Evolutionary conservation across 2,797 vertebrate species (phyloP), one percentile per base, ranked within the genome.

Genomic region (Anguilla anguilla): DNA sequence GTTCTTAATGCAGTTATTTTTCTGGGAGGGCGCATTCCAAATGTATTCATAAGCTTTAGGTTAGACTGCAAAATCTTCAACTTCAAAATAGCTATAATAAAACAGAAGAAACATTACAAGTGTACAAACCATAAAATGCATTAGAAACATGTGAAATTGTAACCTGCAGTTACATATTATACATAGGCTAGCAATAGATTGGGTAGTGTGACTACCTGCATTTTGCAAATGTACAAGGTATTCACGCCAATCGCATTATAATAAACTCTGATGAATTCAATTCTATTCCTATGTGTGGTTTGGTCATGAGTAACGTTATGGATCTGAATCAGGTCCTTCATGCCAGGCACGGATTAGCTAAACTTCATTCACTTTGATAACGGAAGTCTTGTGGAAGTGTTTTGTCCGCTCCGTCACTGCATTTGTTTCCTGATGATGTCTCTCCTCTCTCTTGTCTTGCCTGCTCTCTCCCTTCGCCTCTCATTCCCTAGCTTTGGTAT

Each of bases 401-500:
- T 91, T n/a, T 90, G 91, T 95, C 92, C 89, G 92, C 92, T 93
- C 94, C 94, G 91, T 86, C 86, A 72, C 87, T 83, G 53, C 64
- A 28, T 86, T 57, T 67, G 85, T 72, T 85, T 39, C 92, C 93
- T 94, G 90, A 91, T 88, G 86, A 91, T 94, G 89, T 95, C 90
- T 88, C 93, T 88, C 93, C 92, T 87, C 90, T 85, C 91, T 89
- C 93, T 91, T 53, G 55, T 59, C 86, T 77, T 93, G 92, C 92
- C 93, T 93, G 93, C 91, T 91, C 88, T 93, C 90, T 93, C 89
- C 93, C 91, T 93, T 89, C 93, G 94, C 93, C 93, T 95, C 93
- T 96, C 93, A 95, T 94, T 96, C 90, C 93, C 85, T 94, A 94
- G 95, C 95, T 94, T 94, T 96, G 93, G 92, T 94, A 95, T 95